Percentiles rank a stretch among this genome's conserved stretches.
These are phyloP conservation scores for Diadromus collaris DNA, from an alignment of 2,888 invertebrate species.

Conservation along the genomic window DNA sequence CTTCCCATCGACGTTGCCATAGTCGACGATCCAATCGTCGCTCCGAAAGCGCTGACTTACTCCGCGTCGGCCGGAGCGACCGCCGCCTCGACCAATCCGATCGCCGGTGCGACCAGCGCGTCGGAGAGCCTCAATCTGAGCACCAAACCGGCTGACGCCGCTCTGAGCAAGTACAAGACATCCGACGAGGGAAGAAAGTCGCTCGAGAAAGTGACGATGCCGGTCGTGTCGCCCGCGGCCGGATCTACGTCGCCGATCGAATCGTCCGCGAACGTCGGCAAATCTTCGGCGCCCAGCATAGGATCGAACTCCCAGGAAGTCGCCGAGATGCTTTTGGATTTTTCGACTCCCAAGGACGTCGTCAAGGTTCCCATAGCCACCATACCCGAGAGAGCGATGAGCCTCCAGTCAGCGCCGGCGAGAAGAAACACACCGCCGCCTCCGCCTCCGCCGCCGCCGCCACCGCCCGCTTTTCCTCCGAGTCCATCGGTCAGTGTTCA, in stretches of 20 bases:
- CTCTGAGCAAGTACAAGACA: slow-evolving; percentile 76
- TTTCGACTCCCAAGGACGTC: slow-evolving; percentile 84
- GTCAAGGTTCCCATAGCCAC: slow-evolving; percentile 78
- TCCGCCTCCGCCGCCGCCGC: slow-evolving; percentile 75
- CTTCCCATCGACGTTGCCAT: slow-evolving; percentile 39
- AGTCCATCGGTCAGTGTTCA: slow-evolving; percentile 88
- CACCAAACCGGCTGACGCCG: slow-evolving; percentile 79
- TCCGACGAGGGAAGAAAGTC: slow-evolving; percentile 58
- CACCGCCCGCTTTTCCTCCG: slow-evolving; percentile 79
- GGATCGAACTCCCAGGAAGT: slow-evolving; percentile 82
- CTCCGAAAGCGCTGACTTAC: slow-evolving; percentile 65
- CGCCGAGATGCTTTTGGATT: slow-evolving; percentile 85
- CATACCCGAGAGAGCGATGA: slow-evolving; percentile 82
- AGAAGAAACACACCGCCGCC: slow-evolving; percentile 79
- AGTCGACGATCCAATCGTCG: slow-evolving; percentile 28
- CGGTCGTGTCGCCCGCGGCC: slow-evolving; percentile 33
- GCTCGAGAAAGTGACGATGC: slow-evolving; percentile 62
- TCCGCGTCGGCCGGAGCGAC: slow-evolving; percentile 57
- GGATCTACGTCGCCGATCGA: slow-evolving; percentile 55
- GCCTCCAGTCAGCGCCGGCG: slow-evolving; percentile 79
- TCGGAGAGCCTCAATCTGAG: slow-evolving; percentile 80
- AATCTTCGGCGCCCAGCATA: slow-evolving; percentile 57
- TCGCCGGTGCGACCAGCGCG: slow-evolving; percentile 65
- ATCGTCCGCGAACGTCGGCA: slow-evolving; percentile 79
- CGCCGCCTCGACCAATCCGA: slow-evolving; percentile 37